Conservation (phyloP, 2,888 invertebrate species). For the Tetheella fluctuosa region DNA sequence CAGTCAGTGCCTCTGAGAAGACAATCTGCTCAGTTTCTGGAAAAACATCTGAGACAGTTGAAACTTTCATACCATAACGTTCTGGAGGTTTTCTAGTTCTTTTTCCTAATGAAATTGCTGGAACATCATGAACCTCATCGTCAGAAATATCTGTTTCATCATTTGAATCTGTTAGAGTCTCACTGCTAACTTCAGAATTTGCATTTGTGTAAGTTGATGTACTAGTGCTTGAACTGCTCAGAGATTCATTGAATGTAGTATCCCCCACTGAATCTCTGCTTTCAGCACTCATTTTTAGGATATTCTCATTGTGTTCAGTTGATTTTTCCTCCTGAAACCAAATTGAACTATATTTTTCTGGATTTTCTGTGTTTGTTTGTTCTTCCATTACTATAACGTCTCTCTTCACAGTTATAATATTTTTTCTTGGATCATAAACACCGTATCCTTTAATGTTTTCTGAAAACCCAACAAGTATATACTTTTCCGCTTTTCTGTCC, state of each 20-base stretch:
- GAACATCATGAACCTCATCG: not conserved
- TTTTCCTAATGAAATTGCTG: not conserved
- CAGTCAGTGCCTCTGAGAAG: conserved; percentile 20
- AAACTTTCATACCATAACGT: conserved; percentile 3
- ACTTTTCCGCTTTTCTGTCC: conserved; percentile 19
- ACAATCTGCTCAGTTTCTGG: conserved; percentile 8
- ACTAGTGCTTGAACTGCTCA: too few species aligned
- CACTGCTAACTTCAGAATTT: too few species aligned
- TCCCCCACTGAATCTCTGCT: too few species aligned
- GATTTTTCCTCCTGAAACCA: not conserved
- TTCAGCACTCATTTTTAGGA: too few species aligned
- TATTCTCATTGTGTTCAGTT: too few species aligned
- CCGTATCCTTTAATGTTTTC: conserved; percentile 15
- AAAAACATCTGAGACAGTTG: not conserved
- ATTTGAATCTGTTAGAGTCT: too few species aligned
- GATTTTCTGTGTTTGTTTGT: not conserved
- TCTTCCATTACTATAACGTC: conserved; percentile 2
- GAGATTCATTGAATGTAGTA: too few species aligned
- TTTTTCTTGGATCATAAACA: not conserved
- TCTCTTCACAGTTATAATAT: not conserved
- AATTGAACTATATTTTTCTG: not conserved
- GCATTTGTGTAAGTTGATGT: too few species aligned
- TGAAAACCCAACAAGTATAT: conserved; percentile 16
- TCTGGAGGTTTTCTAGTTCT: not conserved
- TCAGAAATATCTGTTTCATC: too few species aligned